Base-by-base conservation (phyloP, 2,888 invertebrate genomes). In the Eupeodes luniger region DNA sequence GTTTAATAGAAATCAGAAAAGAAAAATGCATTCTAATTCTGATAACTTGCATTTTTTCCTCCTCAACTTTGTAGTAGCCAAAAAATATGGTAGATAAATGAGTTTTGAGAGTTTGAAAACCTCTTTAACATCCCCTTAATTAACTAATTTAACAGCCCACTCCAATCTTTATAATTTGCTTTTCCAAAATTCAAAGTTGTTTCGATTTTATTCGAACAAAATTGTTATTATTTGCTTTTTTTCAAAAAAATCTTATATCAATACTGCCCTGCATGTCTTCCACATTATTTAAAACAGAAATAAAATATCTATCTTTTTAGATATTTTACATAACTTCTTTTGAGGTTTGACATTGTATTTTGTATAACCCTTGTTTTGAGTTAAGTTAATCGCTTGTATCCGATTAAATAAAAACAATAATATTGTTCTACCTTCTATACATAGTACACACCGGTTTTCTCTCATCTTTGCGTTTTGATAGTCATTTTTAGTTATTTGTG, bases 401-500 rank as follows among this genome's bases (percentile, higher is more conserved):
- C 36, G 59, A 34, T 59, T 34, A 59, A 1, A 59, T 34, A 4
- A 14, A 34, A 57, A 57, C 1, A 55, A 55, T 27, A 27, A 27
- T 27, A 62, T 16, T 59, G 36, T 44, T 47, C 64, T 14, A 59
- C 14, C 59, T 4, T 7, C 40, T 40, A 5, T 19, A 57, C 27
- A 27, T 57, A 40, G 40, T 40, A 40, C 16, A 16, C 55, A 69
- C 12, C 36, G 70, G 55, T 66, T 55, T 44, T 34, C 4, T 70
- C 4, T 70, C 55, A 70, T 70, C 16, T 11, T 70, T 55, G 16
- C 55, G 70, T 70, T 40, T 70, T 55, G 40, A 55, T 70, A 70
- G 70, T 70, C 40, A 55, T 70, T 70, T 55, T 70, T 27, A 49
- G 66, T 49, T 55, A 55, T 70, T 70, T 70, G 70, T 67, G 69